Base-by-base conservation (phyloP, 2,888 invertebrate genomes). In the Torymus auratus region DNA sequence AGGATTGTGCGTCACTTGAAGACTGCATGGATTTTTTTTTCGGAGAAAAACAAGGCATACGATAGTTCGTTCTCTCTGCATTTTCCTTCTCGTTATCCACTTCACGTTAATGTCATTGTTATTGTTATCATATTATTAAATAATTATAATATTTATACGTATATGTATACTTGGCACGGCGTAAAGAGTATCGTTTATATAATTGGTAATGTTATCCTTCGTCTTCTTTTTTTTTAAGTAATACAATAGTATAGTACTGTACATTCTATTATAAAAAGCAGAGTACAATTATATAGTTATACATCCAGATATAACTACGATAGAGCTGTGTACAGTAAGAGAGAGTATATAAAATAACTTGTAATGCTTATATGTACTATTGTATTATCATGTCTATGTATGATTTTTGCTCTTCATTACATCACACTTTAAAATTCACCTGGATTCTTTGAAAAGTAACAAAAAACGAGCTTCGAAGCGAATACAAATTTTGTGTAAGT, bases 1-100 rank as follows among this genome's bases (percentile, higher is more conserved):
- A 82, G 83, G 82, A 82, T 79, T 82, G 67, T 72, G 78, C 75
- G 67, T 53, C 12, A 17, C 64, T 82, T 73, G 64, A 70, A 78
- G 53, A 62, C 41, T 58, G 50, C n/a, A 55, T 61, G 53, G 67
- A 65, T 17, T 71, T 68, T 71, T n/a, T 65, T 78, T 78, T 41
- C 41, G 41, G 41, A 41, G 41, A 41, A 41, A 41, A 41, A 28
- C 28, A 28, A 41, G 41, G 41, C 41, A 41, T 41, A 41, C 7
- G 41, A 41, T 41, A 41, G 7, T 41, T 41, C 41, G 41, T 15
- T 62, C 50, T 17, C 50, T 53, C 53, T 23, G 23, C 61, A 41
- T 60, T 60, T 60, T 17, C 13, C 62, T 61, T 72, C 15, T 50
- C 41, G 55, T 56, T n/a, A 56, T 53, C n/a, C 56, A 52, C 12